These are phyloP conservation scores for Betta splendens DNA, from an alignment of 2,797 vertebrate genomes.

Conservation along the genomic window DNA sequence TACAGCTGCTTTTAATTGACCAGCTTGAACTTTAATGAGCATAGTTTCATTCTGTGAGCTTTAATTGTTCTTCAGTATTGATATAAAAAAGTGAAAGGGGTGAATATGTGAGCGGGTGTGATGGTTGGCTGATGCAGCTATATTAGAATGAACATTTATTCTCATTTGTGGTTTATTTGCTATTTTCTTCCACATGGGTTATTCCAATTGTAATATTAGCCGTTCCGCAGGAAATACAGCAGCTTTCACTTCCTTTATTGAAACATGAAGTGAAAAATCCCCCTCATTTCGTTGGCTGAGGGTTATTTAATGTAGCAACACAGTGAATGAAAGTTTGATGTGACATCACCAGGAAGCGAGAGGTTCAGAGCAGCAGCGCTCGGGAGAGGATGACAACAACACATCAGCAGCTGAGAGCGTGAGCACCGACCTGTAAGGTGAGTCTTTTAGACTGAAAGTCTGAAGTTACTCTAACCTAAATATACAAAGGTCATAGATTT, in stretches of 20 bases:
- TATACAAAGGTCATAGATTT: too few species aligned
- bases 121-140: too few species aligned
- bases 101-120: too few species aligned
- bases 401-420: background rate
- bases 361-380: background rate
- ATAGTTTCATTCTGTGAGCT: too few species aligned
- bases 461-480: too few species aligned
- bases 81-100: too few species aligned
- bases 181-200: background rate
- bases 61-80: too few species aligned
- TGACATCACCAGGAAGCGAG: slow-evolving; percentile 28
- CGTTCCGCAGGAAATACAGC: background rate
- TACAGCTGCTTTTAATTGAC: too few species aligned
- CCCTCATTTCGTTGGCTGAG: background rate
- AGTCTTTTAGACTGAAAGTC: slow-evolving; percentile 16
- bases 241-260: slow-evolving; percentile 2
- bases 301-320: slow-evolving; percentile 21
- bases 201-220: background rate
- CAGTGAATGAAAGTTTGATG: background rate
- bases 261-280: slow-evolving; percentile 18
- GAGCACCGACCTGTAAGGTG: slow-evolving; percentile 34
- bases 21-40: too few species aligned
- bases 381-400: background rate
- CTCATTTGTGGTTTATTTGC: too few species aligned
- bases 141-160: too few species aligned